A percentile compares a stretch with the other conserved stretches of the same genome.
These are phyloP conservation scores for Nineta flava DNA, from an alignment of 2,888 invertebrate genomes.

Conservation along the genomic window DNA sequence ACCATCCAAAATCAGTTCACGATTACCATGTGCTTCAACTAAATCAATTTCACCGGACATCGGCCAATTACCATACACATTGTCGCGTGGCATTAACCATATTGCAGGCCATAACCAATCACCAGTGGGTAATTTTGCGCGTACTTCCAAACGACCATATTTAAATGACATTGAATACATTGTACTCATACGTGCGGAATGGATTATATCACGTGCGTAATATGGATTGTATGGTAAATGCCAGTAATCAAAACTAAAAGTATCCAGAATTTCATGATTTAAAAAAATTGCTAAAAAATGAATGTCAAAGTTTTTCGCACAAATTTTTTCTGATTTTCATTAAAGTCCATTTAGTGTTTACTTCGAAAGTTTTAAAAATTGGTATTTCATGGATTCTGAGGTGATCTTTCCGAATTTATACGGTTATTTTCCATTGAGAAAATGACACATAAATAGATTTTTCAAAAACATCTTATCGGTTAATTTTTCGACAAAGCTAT, in stretches of 20 bases:
- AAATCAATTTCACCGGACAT: conserved; percentile 27
- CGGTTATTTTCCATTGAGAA: too few species aligned
- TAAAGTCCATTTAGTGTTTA: too few species aligned
- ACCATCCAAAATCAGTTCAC: conserved; percentile 10
- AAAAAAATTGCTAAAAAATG: neutral
- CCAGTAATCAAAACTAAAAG: conserved; percentile 35
- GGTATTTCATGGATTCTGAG: too few species aligned
- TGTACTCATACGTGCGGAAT: conserved; percentile 19
- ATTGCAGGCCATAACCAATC: conserved; percentile 20
- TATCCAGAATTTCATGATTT: neutral
- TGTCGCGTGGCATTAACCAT: conserved; percentile 15
- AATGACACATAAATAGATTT: too few species aligned
- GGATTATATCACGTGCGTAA: conserved; percentile 33
- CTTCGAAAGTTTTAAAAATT: too few species aligned
- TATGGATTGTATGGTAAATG: conserved; percentile 32
- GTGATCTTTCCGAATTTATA: too few species aligned
- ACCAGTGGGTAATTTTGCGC: conserved; percentile 22
- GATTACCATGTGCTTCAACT: conserved; percentile 23
- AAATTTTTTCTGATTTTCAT: too few species aligned
- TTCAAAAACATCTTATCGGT: too few species aligned
- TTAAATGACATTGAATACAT: conserved; percentile 20
- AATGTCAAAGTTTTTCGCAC: conserved; percentile 28
- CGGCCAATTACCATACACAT: conserved; percentile 24
- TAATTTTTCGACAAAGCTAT: too few species aligned
- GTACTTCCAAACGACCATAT: conserved; percentile 24